Evolutionary conservation across 2,888 invertebrate species (phyloP), one percentile per base, ranked within the genome.

Genomic region (Caenorhabditis uteleia): DNA sequence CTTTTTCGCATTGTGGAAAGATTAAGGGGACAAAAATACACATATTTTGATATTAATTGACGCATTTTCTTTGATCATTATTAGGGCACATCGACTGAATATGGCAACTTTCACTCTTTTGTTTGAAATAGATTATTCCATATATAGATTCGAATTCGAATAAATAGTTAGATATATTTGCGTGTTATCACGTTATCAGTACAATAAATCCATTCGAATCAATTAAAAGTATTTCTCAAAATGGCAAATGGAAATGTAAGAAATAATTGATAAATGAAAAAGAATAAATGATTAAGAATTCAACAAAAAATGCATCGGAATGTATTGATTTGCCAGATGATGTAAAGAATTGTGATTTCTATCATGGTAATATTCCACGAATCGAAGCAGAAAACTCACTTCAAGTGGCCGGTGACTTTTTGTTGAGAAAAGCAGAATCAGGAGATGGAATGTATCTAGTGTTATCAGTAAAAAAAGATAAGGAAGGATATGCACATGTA

Each of bases 351-450:
- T 51, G 47, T 18, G 70, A 73, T 26, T 78, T 62, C 60, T 78
- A 75, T 53, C 77, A 78, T 48, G 78, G 78, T 5, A 64, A 69
- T 1, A 65, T 78, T 20, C 75, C 76, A 29, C 64, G 72, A n/a
- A 47, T 68, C 39, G 77, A 76, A 36, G 70, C 70, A 2, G 73
- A 76, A 49, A 57, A 59, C 7, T 47, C 68, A 14, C 50, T 76
- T 23, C 69, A 65, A 48, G 58, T 57, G 31, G 65, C 66, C 26
- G 77, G 77, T 39, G 77, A 77, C 44, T 77, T 70, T 46, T 50
- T 77, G 8, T 53, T 77, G 8, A 49, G 77, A 21, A 69, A 68
- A 51, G 73, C 75, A 3, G 77, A 77, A 44, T 45, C 56, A 38
- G 40, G 45, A 2, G 68, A 43, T 40, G 58, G 47, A 2, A 58